phyloP scores from a whole-genome alignment of 1,140 invertebrate species.

The Myzus persicae region DNA sequence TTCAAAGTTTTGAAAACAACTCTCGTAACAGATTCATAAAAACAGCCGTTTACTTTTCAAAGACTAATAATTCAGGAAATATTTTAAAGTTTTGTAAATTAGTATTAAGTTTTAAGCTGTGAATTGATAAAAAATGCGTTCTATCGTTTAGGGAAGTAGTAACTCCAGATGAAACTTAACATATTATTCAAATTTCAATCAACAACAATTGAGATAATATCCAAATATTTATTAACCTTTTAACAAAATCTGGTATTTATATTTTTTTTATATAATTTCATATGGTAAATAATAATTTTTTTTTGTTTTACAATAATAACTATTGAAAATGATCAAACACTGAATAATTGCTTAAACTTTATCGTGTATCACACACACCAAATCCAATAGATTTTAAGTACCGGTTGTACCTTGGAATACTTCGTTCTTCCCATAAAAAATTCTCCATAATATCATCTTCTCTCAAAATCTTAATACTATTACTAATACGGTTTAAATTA shows the following conservation, averaged over 20 bases:
- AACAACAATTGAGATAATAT: neutral
- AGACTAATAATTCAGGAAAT: conserved; percentile 9
- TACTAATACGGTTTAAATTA: too few species aligned
- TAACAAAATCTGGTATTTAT: neutral
- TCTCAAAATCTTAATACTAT: too few species aligned
- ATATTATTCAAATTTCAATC: neutral
- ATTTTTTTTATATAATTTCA: neutral
- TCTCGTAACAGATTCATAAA: neutral
- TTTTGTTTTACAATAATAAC: neutral
- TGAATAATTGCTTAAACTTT: too few species aligned
- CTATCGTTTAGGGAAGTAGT: neutral
- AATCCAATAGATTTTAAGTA: too few species aligned
- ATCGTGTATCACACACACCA: too few species aligned
- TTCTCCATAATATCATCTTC: too few species aligned
- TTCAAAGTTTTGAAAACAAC: neutral
- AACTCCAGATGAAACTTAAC: neutral
- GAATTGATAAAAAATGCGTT: neutral
- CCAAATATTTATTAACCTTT: neutral
- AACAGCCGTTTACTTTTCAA: neutral
- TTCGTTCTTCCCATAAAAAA: too few species aligned
- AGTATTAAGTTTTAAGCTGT: neutral
- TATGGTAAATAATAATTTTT: neutral
- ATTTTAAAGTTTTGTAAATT: neutral
- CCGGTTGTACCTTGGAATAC: too few species aligned
- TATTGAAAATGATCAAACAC: too few species aligned